phyloP scores from a whole-genome alignment of 2,888 invertebrate species.

The Leistus spinibarbis region DNA sequence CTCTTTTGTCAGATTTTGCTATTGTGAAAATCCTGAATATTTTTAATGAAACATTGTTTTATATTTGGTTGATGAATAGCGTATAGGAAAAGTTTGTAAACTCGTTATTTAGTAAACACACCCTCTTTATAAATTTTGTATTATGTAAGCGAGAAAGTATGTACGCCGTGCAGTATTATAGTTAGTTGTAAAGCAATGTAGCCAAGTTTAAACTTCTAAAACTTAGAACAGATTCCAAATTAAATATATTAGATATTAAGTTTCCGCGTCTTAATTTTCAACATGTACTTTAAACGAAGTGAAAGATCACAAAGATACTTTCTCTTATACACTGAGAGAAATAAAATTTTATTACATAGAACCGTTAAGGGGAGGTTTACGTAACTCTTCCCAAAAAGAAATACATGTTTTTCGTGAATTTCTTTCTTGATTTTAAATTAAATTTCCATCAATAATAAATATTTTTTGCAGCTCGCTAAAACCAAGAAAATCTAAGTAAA shows the following conservation, averaged over 20 bases:
- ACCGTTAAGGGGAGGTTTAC: no score
- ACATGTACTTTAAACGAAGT: no score
- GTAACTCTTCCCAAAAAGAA: no score
- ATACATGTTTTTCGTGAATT: no score
- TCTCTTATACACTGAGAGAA: no score
- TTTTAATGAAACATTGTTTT: slow-evolving; percentile 27
- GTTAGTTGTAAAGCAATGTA: not conserved
- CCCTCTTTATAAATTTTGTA: slow-evolving; percentile 32
- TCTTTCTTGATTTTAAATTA: no score
- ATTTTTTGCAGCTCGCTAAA: no score
- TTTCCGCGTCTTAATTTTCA: slow-evolving; percentile 26
- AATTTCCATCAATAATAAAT: no score
- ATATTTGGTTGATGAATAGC: slow-evolving; percentile 17
- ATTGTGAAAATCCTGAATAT: slow-evolving; percentile 26
- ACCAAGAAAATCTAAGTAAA: no score
- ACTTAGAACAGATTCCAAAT: slow-evolving; percentile 24
- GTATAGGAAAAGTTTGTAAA: slow-evolving; percentile 18
- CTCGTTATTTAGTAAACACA: slow-evolving; percentile 28
- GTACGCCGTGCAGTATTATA: slow-evolving; percentile 8
- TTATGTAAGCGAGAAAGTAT: slow-evolving; percentile 22
- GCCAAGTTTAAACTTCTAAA: slow-evolving; percentile 15
- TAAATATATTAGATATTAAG: slow-evolving; percentile 30
- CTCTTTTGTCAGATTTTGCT: slow-evolving; percentile 9
- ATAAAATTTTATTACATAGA: no score
- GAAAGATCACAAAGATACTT: no score